These are phyloP conservation scores for Pararge aegeria DNA, from an alignment of 1,140 invertebrate species.

Conservation along the genomic window DNA sequence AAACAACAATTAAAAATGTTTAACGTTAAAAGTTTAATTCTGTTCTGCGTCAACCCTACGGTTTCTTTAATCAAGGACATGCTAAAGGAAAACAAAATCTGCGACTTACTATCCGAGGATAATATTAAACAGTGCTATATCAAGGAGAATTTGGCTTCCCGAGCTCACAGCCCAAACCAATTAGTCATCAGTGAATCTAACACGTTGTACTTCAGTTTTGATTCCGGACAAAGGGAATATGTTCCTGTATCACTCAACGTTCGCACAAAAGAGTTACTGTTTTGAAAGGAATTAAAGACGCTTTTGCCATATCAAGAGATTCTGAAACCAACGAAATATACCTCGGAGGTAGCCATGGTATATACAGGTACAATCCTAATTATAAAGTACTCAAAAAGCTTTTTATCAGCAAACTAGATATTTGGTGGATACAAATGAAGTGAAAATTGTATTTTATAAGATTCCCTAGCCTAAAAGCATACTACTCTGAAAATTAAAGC, in stretches of 20 bases:
- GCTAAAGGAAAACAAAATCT: slow-evolving; percentile 32
- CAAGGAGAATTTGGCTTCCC: slow-evolving; percentile 47
- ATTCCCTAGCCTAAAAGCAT: slow-evolving; percentile 56
- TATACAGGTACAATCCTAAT: slow-evolving; percentile 53
- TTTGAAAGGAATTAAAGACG: slow-evolving; percentile 61
- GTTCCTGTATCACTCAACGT: slow-evolving; percentile 47
- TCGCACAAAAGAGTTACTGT: slow-evolving; percentile 53
- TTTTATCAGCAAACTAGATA: slow-evolving; percentile 47
- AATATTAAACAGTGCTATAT: slow-evolving; percentile 44
- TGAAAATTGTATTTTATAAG: slow-evolving; percentile 56
- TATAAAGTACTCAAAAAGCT: slow-evolving; percentile 43
- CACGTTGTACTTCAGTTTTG: slow-evolving; percentile 65
- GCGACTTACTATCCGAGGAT: slow-evolving; percentile 44
- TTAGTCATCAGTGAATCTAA: slow-evolving; percentile 57
- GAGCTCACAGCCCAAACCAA: slow-evolving; percentile 63
- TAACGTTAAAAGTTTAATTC: background rate
- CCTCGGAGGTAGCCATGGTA: slow-evolving; percentile 63
- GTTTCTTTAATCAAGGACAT: slow-evolving; percentile 11
- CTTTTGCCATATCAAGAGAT: slow-evolving; percentile 59
- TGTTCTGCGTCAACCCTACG: background rate
- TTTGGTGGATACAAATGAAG: slow-evolving; percentile 65
- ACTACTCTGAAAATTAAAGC: slow-evolving; percentile 45
- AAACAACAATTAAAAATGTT: background rate
- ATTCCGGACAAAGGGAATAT: slow-evolving; percentile 58
- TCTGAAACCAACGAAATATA: slow-evolving; percentile 43